Percentiles rank a stretch among this genome's conserved stretches.
These are phyloP conservation scores for Coluber constrictor DNA, from an alignment of 2,797 vertebrate species.

Conservation along the genomic window DNA sequence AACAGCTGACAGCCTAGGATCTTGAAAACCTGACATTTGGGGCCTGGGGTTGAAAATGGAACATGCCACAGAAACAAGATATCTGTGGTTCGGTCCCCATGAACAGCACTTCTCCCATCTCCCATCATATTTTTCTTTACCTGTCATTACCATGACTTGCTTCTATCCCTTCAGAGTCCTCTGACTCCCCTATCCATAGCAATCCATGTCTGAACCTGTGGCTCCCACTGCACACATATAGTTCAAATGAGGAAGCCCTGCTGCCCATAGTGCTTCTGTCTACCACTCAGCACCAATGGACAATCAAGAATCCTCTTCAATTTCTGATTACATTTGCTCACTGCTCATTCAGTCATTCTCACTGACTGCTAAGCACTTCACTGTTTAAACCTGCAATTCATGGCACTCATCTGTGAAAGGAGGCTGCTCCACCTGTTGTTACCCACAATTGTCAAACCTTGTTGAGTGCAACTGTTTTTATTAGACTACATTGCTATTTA, in stretches of 20 bases:
- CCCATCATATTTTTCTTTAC: not conserved
- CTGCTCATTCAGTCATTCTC: not conserved
- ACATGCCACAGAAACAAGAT: no score
- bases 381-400: not conserved
- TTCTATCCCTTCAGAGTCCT: not conserved
- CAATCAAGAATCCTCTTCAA: not conserved
- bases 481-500: conserved; percentile 43
- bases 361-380: not conserved
- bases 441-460: conserved; percentile 56
- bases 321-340: not conserved
- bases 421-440: not conserved
- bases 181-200: not conserved
- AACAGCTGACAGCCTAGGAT: no score
- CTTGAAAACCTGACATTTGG: no score
- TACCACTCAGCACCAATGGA: not conserved
- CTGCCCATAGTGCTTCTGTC: not conserved
- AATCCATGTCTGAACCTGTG: not conserved
- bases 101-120: not conserved
- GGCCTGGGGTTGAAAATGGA: no score
- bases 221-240: not conserved
- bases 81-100: not conserved
- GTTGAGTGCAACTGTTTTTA: conserved; percentile 43
- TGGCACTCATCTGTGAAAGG: not conserved
- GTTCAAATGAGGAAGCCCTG: not conserved
- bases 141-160: not conserved